Conservation (phyloP, 1,140 invertebrate species). For the Achroia grisella region DNA sequence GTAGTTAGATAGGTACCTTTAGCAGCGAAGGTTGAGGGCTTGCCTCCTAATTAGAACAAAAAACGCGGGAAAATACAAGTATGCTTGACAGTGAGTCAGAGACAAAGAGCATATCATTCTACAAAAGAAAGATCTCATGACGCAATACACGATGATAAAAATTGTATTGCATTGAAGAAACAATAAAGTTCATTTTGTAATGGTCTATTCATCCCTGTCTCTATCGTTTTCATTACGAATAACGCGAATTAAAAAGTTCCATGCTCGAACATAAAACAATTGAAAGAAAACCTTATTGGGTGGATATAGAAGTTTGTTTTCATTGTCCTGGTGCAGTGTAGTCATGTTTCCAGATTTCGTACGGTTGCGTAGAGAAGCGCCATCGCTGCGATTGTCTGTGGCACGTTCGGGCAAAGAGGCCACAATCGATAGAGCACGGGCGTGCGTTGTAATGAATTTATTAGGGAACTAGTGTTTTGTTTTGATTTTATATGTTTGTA, state of each 20-base stretch:
- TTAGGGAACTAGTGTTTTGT: slow-evolving; percentile 48
- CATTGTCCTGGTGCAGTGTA: slow-evolving; percentile 6
- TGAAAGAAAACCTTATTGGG: too few relatives aligned
- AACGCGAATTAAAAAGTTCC: too few relatives aligned
- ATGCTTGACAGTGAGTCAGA: slow-evolving; percentile 70
- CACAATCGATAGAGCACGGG: slow-evolving; percentile 71
- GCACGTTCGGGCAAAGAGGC: slow-evolving; percentile 66
- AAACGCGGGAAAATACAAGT: slow-evolving; percentile 71
- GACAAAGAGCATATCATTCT: slow-evolving; percentile 56
- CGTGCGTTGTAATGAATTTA: slow-evolving; percentile 72
- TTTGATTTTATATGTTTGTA: slow-evolving; percentile 22
- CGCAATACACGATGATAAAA: too few relatives aligned
- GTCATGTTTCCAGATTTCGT: slow-evolving; percentile 20
- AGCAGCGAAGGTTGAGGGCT: slow-evolving; percentile 54
- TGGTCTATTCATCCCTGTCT: too few relatives aligned
- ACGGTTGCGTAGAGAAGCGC: slow-evolving; percentile 64
- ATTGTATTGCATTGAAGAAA: too few relatives aligned
- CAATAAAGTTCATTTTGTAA: too few relatives aligned
- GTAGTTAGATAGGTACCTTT: slow-evolving; percentile 16
- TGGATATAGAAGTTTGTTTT: too few relatives aligned
- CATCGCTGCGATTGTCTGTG: slow-evolving; percentile 67
- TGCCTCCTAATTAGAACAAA: slow-evolving; percentile 70
- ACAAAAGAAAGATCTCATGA: too few relatives aligned
- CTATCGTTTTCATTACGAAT: too few relatives aligned
- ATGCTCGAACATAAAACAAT: too few relatives aligned